Percentiles rank a stretch among this genome's conserved stretches.
Conservation (phyloP, 2,113 vertebrate species). For the Phalacrocorax brasilianus region DNA sequence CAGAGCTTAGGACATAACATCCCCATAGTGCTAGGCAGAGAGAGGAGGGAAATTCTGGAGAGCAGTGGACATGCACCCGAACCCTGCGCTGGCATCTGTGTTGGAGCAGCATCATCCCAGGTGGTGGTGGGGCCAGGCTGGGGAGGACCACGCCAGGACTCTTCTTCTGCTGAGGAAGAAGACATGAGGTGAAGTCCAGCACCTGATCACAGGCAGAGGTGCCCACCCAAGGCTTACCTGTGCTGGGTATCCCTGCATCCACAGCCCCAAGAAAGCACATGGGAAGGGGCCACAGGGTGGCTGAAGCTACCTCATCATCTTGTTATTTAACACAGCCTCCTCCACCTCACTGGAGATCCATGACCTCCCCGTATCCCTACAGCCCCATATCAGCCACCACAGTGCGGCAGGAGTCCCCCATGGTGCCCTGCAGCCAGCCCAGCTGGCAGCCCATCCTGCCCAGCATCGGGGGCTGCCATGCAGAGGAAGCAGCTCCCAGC, state of each 20-base stretch:
- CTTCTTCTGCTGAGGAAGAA: not conserved
- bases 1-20: not conserved
- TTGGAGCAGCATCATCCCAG: constrained; percentile 51
- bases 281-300: not conserved
- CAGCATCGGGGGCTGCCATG: not conserved
- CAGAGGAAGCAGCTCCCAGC: not conserved
- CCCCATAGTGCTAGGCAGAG: not conserved
- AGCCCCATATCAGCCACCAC: not conserved
- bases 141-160: constrained; percentile 46
- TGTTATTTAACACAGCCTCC: not conserved
- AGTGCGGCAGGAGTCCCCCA: accelerated
- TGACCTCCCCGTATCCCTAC: not conserved
- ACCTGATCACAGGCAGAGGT: not conserved
- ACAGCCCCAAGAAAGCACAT: not conserved
- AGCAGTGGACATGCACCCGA: constrained; percentile 64
- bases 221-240: not conserved
- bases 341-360: not conserved
- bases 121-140: constrained; percentile 47
- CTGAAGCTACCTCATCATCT: not conserved
- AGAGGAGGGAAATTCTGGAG: not conserved
- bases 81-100: constrained; percentile 13
- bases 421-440: not conserved
- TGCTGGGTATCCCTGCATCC: not conserved
- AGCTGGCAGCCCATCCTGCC: not conserved
- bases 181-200: not conserved